Conservation (phyloP, 1,140 invertebrate genomes). For the Formica selysi region DNA sequence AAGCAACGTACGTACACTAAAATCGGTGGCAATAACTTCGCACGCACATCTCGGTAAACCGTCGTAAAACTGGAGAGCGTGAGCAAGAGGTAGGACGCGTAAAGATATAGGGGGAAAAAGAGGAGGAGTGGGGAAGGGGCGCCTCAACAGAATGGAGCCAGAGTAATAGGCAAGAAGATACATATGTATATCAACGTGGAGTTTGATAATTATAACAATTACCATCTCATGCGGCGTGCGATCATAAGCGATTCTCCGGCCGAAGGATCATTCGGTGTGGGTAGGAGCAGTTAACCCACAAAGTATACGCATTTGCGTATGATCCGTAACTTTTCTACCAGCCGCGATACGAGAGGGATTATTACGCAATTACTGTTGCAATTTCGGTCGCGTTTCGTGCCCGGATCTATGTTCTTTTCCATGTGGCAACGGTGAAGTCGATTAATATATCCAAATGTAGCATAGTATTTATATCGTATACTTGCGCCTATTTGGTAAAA, state of each 20-base stretch:
- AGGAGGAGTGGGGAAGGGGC: no score
- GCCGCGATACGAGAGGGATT: constrained; percentile 74
- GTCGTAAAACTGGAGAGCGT: constrained; percentile 65
- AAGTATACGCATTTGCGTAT: constrained; percentile 79
- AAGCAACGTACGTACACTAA: constrained; percentile 76
- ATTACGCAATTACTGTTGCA: constrained; percentile 84
- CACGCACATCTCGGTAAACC: constrained; percentile 76
- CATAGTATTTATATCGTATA: constrained; percentile 9
- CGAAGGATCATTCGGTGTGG: constrained; percentile 47
- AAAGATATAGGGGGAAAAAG: no score
- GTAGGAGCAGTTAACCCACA: constrained; percentile 74
- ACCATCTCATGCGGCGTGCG: constrained; percentile 62
- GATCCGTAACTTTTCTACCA: constrained; percentile 76
- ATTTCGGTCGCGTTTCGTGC: constrained; percentile 81
- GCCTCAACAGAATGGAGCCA: no score
- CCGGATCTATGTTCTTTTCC: constrained; percentile 58
- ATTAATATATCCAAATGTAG: not conserved
- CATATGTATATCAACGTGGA: constrained; percentile 69
- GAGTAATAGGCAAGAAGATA: no score
- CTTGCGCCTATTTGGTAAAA: not conserved
- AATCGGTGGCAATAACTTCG: constrained; percentile 80
- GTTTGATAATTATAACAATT: constrained; percentile 84
- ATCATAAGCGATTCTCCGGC: constrained; percentile 56
- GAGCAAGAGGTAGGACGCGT: constrained; percentile 1
- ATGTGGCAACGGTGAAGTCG: not conserved